phyloP scores from a whole-genome alignment of 2,888 invertebrate genomes.

The Pseudococcus viburni region DNA sequence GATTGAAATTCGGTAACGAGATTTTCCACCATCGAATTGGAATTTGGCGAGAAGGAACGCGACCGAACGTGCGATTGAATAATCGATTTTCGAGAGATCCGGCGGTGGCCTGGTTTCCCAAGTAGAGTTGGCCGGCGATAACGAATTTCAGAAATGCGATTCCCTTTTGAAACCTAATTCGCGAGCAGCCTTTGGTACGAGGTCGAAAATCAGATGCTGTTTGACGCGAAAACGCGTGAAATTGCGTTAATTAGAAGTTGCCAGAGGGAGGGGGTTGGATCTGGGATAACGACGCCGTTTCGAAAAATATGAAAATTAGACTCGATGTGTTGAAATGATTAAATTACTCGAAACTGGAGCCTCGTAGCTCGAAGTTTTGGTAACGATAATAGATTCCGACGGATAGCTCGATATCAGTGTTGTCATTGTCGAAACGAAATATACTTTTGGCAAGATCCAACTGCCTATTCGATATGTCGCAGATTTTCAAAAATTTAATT shows the following conservation, averaged over 20 bases:
- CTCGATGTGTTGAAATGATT: background rate
- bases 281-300: background rate
- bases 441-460: too few species aligned
- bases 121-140: background rate
- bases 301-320: background rate
- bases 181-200: background rate
- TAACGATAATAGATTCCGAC: too few species aligned
- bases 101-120: background rate
- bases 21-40: constrained; percentile 25
- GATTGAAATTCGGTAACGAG: constrained; percentile 17
- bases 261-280: background rate
- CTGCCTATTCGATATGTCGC: background rate
- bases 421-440: background rate
- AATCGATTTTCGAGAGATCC: background rate
- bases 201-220: background rate
- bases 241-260: background rate
- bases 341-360: too few species aligned
- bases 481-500: background rate
- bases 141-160: background rate
- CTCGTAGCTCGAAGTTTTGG: too few species aligned
- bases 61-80: constrained; percentile 14
- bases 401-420: background rate
- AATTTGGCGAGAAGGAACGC: background rate
- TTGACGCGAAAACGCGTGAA: background rate
- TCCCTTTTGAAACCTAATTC: background rate